Evolutionary conservation across 2,888 invertebrate species (phyloP).

Genomic region (Polymixis flavicincta): DNA sequence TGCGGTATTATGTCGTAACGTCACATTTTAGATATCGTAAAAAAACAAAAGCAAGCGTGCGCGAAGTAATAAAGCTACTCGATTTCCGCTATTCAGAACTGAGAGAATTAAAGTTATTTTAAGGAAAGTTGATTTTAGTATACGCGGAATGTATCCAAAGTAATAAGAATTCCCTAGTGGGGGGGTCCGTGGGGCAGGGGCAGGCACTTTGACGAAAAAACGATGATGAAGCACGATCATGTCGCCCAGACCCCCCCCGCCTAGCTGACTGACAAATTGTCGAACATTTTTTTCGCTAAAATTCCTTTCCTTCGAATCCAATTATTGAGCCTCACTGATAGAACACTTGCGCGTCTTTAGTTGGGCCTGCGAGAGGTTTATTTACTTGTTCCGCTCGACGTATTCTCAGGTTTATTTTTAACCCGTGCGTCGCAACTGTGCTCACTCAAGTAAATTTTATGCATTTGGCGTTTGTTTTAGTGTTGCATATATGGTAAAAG

Average conservation of each 20-base stretch:
- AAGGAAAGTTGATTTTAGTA: slow-evolving; percentile 82
- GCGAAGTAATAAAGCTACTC: slow-evolving; percentile 84
- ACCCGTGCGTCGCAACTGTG: slow-evolving; percentile 60
- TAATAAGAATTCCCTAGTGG: slow-evolving; percentile 84
- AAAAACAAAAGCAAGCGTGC: slow-evolving; percentile 84
- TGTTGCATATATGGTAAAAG: slow-evolving; percentile 75
- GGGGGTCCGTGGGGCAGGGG: slow-evolving; percentile 74
- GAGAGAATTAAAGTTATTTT: slow-evolving; percentile 86
- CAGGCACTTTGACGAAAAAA: slow-evolving; percentile 84
- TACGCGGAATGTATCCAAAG: slow-evolving; percentile 82
- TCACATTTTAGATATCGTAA: slow-evolving; percentile 82
- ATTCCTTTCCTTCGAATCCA: slow-evolving; percentile 85
- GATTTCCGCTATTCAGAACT: slow-evolving; percentile 83
- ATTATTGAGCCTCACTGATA: slow-evolving; percentile 83
- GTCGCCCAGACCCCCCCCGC: slow-evolving; percentile 79
- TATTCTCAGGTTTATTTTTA: slow-evolving; percentile 71
- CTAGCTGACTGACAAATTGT: slow-evolving; percentile 86
- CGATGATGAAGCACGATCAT: slow-evolving; percentile 88
- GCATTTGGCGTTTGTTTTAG: slow-evolving; percentile 72
- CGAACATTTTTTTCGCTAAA: slow-evolving; percentile 85
- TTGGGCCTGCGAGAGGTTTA: slow-evolving; percentile 71
- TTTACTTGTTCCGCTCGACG: slow-evolving; percentile 74
- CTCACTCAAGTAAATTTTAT: slow-evolving; percentile 69
- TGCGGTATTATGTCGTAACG: slow-evolving; percentile 80
- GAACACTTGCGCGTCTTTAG: slow-evolving; percentile 75